These are phyloP conservation scores for Enteromius argenteus DNA, from an alignment of 2,797 vertebrate genomes.

Conservation along the genomic window DNA sequence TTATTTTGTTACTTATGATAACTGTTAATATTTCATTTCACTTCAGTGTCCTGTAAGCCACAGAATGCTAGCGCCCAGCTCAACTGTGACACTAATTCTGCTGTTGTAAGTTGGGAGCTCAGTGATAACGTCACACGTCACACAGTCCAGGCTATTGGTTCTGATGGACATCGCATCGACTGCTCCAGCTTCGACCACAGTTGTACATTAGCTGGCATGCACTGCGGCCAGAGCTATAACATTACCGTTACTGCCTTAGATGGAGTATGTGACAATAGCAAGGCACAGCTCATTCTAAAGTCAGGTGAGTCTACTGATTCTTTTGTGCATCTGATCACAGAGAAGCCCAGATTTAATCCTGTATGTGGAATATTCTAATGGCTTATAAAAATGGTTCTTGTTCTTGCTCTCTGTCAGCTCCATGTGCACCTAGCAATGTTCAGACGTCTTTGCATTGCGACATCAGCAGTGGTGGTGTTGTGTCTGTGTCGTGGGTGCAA, in stretches of 20 bases:
- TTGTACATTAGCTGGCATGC: conserved; percentile 51
- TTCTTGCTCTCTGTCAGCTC: conserved; percentile 25
- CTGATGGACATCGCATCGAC: conserved; percentile 30
- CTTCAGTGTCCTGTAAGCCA: conserved; percentile 57
- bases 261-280: conserved; percentile 49
- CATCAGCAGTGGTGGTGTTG: conserved; percentile 12
- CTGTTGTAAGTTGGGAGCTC: conserved; percentile 54
- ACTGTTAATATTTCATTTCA: neutral
- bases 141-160: conserved; percentile 43
- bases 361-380: neutral
- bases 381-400: neutral
- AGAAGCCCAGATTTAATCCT: neutral
- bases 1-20: neutral
- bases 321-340: neutral
- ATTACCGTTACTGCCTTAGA: conserved; percentile 44
- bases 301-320: conserved; percentile 50
- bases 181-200: conserved; percentile 41
- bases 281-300: conserved; percentile 21
- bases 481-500: conserved; percentile 51
- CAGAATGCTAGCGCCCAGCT: conserved; percentile 48
- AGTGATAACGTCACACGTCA: conserved; percentile 27
- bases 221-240: conserved; percentile 59
- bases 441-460: conserved; percentile 24
- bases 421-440: conserved; percentile 53
- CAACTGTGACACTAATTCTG: conserved; percentile 51